phyloP scores from a whole-genome alignment of 2,113 vertebrate species.

The Pachypanchax playfairii region DNA sequence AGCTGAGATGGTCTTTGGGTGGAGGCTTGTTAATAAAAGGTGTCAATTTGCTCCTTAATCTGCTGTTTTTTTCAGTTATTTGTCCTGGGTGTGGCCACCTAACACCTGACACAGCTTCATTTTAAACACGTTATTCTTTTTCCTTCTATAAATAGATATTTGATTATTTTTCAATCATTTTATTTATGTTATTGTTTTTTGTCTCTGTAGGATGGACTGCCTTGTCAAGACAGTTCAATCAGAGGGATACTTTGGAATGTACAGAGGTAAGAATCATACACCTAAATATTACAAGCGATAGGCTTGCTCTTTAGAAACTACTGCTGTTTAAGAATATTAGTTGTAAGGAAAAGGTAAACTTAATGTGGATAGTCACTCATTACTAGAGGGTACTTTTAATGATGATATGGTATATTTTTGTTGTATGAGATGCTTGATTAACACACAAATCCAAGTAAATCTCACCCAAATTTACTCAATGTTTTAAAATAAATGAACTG shows the following conservation, averaged over 20 bases:
- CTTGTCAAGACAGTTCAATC: constrained; percentile 84
- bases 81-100: background rate
- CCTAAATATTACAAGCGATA: constrained; percentile 26
- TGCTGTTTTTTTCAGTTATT: background rate
- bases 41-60: background rate
- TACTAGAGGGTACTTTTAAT: background rate
- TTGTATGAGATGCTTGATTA: constrained; percentile 18
- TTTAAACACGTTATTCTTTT: background rate
- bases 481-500: background rate
- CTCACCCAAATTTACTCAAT: background rate
- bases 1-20: background rate
- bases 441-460: background rate
- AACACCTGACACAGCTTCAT: background rate
- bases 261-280: constrained; percentile 82
- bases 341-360: constrained; percentile 14
- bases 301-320: constrained; percentile 7
- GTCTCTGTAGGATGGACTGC: constrained; percentile 82
- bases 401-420: background rate
- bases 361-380: background rate
- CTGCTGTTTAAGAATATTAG: background rate
- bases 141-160: no score
- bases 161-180: background rate
- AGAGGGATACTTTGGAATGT: constrained; percentile 89
- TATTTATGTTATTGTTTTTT: background rate
- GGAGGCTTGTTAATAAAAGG: background rate